Base-by-base conservation (phyloP, 2,113 vertebrate genomes). In the Cyanocitta stelleri region DNA sequence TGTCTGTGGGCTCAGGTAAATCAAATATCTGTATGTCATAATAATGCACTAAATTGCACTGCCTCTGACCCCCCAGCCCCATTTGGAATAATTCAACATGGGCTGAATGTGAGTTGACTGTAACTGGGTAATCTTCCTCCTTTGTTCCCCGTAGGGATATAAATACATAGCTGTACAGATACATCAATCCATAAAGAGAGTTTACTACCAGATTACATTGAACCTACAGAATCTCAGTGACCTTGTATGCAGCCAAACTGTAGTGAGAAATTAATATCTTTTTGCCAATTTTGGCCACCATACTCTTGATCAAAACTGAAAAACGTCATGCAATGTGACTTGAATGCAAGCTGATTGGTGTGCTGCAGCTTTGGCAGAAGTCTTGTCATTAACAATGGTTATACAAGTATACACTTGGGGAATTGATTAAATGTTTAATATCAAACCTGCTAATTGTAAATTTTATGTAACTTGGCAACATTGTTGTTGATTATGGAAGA, bases 1-100 rank as follows among this genome's bases (percentile, higher is more conserved):
- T 35, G 7, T 43, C 26, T 1, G 1, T 41, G 20, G 37, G 7
- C 21, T 85, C 17, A 27, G 4, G 12, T 39, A 66, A 76, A 66
- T 49, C 2, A 66, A 59, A 79, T 68, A 69, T 83, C 48, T 30
- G 6, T n/a, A 6, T 51, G 24, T 58, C 37, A 8, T 62, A 77
- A 74, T 48, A 64, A 43, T 39, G 21, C 19, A 44, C 14, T 67
- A 33, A 84, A 77, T 16, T 61, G 5, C 19, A 64, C 10, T 4
- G 5, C 32, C 8, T 71, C 29, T 7, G 5, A 33, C 3, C 1
- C 19, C 13, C 20, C 4, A 61, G 1, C 2, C 11, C 14, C 2
- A 1, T 71, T 27, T 69, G 8, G 30, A 81, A 61, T 77, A 58
- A 74, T 69, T 94, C 46, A 69, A 23, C 8, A 15, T 7, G 3